These are phyloP conservation scores for Trichopria drosophilae DNA, from an alignment of 2,888 invertebrate genomes.

Conservation along the genomic window DNA sequence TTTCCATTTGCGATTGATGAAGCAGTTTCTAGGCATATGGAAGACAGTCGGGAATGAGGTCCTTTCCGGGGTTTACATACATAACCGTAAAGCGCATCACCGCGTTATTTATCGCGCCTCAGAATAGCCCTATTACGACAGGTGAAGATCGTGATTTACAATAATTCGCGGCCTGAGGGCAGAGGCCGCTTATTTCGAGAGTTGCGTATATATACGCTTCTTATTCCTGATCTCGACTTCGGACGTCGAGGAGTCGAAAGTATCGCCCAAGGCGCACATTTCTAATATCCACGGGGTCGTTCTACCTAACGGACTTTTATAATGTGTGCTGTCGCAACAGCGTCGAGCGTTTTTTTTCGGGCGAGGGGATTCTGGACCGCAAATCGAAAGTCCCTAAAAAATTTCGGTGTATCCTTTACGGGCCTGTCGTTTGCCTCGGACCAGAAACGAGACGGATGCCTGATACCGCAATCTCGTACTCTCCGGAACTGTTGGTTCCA, in stretches of 20 bases:
- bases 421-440: no score
- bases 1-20: no score
- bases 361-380: no score
- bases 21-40: no score
- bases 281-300: constrained; percentile 36
- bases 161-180: constrained; percentile 34
- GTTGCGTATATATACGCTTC: constrained; percentile 22
- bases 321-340: constrained; percentile 4
- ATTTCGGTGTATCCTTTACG: no score
- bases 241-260: constrained; percentile 23
- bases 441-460: no score
- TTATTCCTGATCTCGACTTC: not conserved
- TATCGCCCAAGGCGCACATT: constrained; percentile 38
- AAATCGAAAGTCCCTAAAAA: no score
- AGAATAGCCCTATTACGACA: constrained; percentile 31
- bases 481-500: no score
- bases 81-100: constrained; percentile 24
- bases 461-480: no score
- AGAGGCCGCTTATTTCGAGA: constrained; percentile 33
- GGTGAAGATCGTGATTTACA: constrained; percentile 36
- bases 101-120: constrained; percentile 22
- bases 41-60: no score
- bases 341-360: no score
- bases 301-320: constrained; percentile 31
- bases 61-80: no score